Percentiles rank a stretch among this genome's conserved stretches.
These are phyloP conservation scores for Drosophila pseudoananassae DNA, from an alignment of 1,140 invertebrate species.

Conservation along the genomic window DNA sequence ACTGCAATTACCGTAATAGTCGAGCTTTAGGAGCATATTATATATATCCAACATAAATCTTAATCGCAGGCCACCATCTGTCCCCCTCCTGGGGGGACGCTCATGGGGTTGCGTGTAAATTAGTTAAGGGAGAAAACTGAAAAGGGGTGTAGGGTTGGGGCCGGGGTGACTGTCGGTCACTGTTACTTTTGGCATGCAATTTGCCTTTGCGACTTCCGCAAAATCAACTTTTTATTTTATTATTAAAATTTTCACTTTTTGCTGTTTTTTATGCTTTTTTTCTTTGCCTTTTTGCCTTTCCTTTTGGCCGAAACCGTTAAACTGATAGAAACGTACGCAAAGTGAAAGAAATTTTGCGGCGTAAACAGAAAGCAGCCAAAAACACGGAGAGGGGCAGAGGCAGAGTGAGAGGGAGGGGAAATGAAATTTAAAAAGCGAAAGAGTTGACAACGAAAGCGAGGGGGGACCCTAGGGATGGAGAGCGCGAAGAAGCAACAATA, in stretches of 20 bases:
- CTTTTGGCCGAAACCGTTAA: slow-evolving; percentile 32
- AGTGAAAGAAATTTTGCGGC: slow-evolving; percentile 77
- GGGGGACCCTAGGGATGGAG: slow-evolving; percentile 30
- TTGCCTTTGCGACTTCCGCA: slow-evolving; percentile 77
- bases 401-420: too few relatives aligned
- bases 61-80: slow-evolving; percentile 52
- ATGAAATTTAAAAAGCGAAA: slow-evolving; percentile 56
- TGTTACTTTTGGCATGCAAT: slow-evolving; percentile 65
- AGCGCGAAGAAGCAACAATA: slow-evolving; percentile 28
- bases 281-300: slow-evolving; percentile 2
- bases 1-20: slow-evolving; percentile 54
- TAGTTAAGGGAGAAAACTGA: slow-evolving; percentile 18
- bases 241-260: slow-evolving; percentile 77
- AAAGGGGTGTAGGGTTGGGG: neutral
- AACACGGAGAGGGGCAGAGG: too few relatives aligned
- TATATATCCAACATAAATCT: slow-evolving; percentile 66
- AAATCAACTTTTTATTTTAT: slow-evolving; percentile 49
- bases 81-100: neutral
- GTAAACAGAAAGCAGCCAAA: slow-evolving; percentile 74
- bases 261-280: slow-evolving; percentile 9
- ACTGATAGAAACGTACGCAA: slow-evolving; percentile 71
- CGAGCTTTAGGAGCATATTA: slow-evolving; percentile 45
- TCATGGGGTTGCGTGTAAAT: slow-evolving; percentile 32
- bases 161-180: slow-evolving; percentile 8
- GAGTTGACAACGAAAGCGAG: slow-evolving; percentile 63